phyloP scores from a whole-genome alignment of 2,113 vertebrate genomes.

The Tonatia bakeri region DNA sequence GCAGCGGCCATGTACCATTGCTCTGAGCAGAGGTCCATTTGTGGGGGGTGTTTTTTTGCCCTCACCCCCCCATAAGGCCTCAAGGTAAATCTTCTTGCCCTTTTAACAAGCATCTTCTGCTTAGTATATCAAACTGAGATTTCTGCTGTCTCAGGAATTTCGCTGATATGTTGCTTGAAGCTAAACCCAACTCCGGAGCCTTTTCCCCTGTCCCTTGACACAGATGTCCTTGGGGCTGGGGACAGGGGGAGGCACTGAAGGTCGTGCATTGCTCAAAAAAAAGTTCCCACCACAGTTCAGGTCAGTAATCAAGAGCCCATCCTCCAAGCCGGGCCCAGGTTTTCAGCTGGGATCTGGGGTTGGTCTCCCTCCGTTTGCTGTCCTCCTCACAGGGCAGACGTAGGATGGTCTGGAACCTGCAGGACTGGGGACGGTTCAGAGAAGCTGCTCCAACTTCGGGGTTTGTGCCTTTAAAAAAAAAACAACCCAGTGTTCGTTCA shows the following conservation, averaged over 20 bases:
- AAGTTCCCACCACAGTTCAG: neutral
- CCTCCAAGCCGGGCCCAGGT: neutral
- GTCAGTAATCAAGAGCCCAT: neutral
- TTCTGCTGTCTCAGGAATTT: neutral
- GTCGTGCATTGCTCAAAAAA: neutral
- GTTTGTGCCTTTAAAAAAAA: neutral
- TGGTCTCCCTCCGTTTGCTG: neutral
- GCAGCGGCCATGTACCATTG: neutral
- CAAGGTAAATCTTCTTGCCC: neutral
- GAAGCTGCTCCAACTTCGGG: neutral
- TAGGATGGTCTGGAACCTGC: accelerated
- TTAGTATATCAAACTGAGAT: neutral
- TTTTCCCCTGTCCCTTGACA: neutral
- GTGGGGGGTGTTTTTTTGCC: neutral
- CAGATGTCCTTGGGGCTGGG: neutral
- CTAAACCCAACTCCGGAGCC: neutral
- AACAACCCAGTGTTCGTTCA: accelerated
- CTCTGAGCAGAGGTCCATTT: neutral
- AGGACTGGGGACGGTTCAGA: neutral
- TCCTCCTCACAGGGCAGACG: accelerated
- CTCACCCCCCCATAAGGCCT: neutral
- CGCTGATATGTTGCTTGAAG: neutral
- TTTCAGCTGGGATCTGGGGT: neutral
- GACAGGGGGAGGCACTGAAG: too few relatives aligned
- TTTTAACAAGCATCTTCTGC: neutral